Evolutionary conservation across 1,140 invertebrate species (phyloP), one percentile per base, ranked within the genome.

Genomic region (Drosophila melanogaster): DNA sequence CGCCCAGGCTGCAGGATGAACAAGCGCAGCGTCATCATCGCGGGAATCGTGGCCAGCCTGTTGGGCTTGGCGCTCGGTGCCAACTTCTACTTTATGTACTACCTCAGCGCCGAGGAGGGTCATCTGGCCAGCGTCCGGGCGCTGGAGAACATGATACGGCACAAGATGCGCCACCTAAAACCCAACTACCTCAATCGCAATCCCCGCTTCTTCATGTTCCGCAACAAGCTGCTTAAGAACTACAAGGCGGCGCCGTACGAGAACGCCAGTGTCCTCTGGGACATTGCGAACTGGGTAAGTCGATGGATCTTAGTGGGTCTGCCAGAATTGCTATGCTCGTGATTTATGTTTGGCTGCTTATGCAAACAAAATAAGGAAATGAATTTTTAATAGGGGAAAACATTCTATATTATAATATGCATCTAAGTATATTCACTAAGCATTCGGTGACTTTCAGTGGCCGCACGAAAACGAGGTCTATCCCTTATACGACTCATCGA

Each of bases 391-490:
- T 14, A 40, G 35, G 12, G 35, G 1, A 15, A 7, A 0, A 10
- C 3, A 26, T 30, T 30, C 30, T 30, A 30, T 30, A 30, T 8
- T 30, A 30, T 30, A 30, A 30, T 30, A 0, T 7, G 7, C 8
- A 8, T 7, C 26, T 30, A 30, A 30, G 26, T 30, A 30, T 30
- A 30, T 30, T 30, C 30, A 30, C 30, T 30, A 30, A 30, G 7
- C 8, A 30, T 8, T 10, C 2, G 2, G 2, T 30, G 3, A 1
- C 8, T 60, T 92, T 93, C 71, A 96, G 96, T 96, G 96, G 96
- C 94, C 95, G 5, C 94, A 93, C 90, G 93, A 94, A 43, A 93
- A 95, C 47, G 94, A 95, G 61, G 92, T 97, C 46, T 94, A 95
- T 91, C 95, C 96, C 12, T 79, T 94, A 53, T 92, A 93, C 66